Conservation (phyloP, 35 echinoderm and acorn worm genomes). For the Chiridota heheva region DNA sequence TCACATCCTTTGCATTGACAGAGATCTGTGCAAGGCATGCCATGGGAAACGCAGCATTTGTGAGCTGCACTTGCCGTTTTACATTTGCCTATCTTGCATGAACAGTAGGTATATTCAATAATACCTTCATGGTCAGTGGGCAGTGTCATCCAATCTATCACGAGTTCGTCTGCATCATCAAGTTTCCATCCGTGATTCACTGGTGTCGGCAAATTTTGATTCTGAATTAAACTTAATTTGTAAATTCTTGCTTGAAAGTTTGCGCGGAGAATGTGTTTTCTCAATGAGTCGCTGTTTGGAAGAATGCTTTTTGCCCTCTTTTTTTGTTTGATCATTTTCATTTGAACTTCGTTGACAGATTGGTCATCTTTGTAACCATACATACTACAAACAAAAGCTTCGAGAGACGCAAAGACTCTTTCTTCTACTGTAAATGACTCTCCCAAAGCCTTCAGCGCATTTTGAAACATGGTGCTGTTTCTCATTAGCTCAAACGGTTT, state of each 20-base stretch:
- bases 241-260: slow-evolving; percentile 47
- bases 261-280: slow-evolving; percentile 59
- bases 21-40: slow-evolving; percentile 55
- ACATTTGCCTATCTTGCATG: slow-evolving; percentile 60
- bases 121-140: slow-evolving; percentile 50
- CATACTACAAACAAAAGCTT: slow-evolving; percentile 33
- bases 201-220: slow-evolving; percentile 38
- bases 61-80: slow-evolving; percentile 30
- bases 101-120: slow-evolving; percentile 50
- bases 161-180: slow-evolving; percentile 19
- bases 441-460: not conserved
- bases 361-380: slow-evolving; percentile 18
- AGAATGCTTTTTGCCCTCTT: slow-evolving; percentile 57
- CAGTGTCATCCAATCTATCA: slow-evolving; percentile 75
- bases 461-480: not conserved
- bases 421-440: not conserved
- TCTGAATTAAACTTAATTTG: slow-evolving; percentile 18
- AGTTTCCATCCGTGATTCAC: slow-evolving; percentile 43
- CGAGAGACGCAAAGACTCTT: not conserved
- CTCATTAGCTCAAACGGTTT: not conserved
- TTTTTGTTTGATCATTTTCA: slow-evolving; percentile 19
- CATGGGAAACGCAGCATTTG: slow-evolving; percentile 33
- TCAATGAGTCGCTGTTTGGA: slow-evolving; percentile 48
- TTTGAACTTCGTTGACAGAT: slow-evolving; percentile 19
- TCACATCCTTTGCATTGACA: slow-evolving; percentile 61